Evolutionary conservation across 37 sponge, comb jelly and placozoan species (phyloP).

Genomic region (Dysidea cf. avara): DNA sequence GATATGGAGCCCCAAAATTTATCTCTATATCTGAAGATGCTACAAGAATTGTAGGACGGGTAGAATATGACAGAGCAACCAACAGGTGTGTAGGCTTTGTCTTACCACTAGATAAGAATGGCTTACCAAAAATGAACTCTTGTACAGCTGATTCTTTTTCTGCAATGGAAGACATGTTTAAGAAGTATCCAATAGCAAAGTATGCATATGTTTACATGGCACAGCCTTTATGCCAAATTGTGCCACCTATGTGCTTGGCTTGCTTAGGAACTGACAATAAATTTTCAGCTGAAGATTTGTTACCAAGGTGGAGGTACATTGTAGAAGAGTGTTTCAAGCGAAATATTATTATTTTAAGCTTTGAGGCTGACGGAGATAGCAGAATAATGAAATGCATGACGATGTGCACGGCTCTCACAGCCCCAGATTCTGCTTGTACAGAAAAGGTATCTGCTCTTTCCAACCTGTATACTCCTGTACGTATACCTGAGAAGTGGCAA

Average conservation of each 20-base stretch:
- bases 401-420: constrained; percentile 3
- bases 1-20: no score
- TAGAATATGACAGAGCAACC: constrained; percentile 54
- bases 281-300: no score
- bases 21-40: no score
- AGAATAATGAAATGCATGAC: constrained; percentile 50
- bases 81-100: constrained; percentile 45
- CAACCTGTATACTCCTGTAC: neutral
- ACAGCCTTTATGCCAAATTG: no score
- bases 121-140: constrained; percentile 18
- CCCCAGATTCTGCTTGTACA: no score
- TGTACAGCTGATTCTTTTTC: no score
- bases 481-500: constrained; percentile 26
- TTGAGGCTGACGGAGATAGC: constrained; percentile 61
- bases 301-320: no score
- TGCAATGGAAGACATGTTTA: constrained; percentile 35
- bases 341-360: constrained; percentile 33
- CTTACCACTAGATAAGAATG: constrained; percentile 16
- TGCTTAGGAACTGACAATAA: no score
- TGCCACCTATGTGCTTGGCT: no score
- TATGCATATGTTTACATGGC: constrained; percentile 54
- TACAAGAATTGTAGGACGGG: no score
- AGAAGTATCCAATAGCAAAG: constrained; percentile 13
- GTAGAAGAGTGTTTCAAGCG: constrained; percentile 35
- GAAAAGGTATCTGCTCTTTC: neutral